Conservation (phyloP, 2,797 vertebrate species). For the Microhierax caerulescens region DNA sequence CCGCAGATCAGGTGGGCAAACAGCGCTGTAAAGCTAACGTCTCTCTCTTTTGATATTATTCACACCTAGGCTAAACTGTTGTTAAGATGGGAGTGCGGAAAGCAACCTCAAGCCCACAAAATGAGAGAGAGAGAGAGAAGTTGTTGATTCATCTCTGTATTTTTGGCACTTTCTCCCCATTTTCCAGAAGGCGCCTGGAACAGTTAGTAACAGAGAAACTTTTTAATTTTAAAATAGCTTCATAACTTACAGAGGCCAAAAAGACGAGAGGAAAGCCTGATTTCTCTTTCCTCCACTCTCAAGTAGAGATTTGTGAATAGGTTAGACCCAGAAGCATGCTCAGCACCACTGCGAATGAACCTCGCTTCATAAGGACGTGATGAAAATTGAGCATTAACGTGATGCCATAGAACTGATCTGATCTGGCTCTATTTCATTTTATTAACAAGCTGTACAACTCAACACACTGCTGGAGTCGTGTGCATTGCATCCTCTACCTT, state of each 20-base stretch:
- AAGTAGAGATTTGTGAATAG: background rate
- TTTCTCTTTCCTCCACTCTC: background rate
- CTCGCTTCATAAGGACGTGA: background rate
- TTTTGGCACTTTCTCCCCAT: conserved; percentile 55
- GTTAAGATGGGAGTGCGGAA: conserved; percentile 30
- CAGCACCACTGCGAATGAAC: background rate
- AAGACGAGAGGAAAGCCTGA: conserved; percentile 20
- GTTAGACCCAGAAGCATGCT: background rate
- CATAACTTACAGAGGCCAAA: conserved; percentile 53
- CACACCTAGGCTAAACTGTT: conserved; percentile 58
- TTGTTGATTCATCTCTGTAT: conserved; percentile 62
- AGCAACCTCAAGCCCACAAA: conserved; percentile 62
- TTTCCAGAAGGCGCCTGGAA: conserved; percentile 68
- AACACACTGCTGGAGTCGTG: background rate
- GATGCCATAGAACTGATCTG: background rate
- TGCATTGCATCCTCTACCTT: background rate
- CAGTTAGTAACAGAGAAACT: conserved; percentile 65
- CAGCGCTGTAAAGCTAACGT: conserved; percentile 9
- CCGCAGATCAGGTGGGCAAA: conserved; percentile 58
- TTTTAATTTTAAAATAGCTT: conserved; percentile 68
- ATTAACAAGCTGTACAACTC: conserved; percentile 32
- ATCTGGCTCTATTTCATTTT: conserved; percentile 6
- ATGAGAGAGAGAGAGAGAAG: conserved; percentile 44
- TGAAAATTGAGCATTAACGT: background rate
- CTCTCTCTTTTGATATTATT: conserved; percentile 51